Percentiles rank a stretch among this genome's conserved stretches.
These are phyloP conservation scores for Sapayoa aenigma DNA, from an alignment of 2,113 vertebrate species.

Conservation along the genomic window DNA sequence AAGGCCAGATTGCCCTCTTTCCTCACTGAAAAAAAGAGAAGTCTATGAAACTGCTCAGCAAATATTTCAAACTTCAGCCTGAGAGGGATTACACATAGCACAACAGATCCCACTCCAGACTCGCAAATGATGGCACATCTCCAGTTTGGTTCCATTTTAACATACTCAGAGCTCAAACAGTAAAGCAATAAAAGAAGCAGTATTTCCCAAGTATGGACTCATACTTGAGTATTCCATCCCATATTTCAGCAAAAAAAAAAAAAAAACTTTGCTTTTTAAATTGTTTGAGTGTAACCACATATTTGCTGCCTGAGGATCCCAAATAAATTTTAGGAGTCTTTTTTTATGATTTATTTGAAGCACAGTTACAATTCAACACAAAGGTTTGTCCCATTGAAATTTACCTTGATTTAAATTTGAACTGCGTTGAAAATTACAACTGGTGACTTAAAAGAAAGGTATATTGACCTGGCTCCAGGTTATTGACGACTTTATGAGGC, in stretches of 20 bases:
- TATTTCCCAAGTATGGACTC: neutral
- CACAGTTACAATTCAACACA: neutral
- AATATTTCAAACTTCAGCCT: neutral
- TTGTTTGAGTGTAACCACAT: neutral
- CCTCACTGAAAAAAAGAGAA: neutral
- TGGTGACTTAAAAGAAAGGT: neutral
- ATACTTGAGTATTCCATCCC: neutral
- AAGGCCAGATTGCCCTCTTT: neutral
- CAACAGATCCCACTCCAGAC: neutral
- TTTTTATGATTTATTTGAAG: neutral
- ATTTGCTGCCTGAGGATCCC: neutral
- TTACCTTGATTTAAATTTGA: neutral
- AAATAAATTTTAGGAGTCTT: neutral
- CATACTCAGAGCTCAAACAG: neutral
- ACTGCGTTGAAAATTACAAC: neutral
- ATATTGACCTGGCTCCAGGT: neutral
- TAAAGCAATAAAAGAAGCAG: neutral
- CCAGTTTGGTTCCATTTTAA: neutral
- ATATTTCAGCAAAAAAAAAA: neutral
- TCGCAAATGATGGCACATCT: neutral
- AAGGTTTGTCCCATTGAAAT: neutral
- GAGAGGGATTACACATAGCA: neutral
- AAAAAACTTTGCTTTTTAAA: neutral
- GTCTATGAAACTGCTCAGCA: neutral
- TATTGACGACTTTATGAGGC: neutral